A percentile compares a stretch with the other conserved stretches of the same genome.
Conservation (phyloP, 2,888 invertebrate species). For the Maniola hyperantus region DNA sequence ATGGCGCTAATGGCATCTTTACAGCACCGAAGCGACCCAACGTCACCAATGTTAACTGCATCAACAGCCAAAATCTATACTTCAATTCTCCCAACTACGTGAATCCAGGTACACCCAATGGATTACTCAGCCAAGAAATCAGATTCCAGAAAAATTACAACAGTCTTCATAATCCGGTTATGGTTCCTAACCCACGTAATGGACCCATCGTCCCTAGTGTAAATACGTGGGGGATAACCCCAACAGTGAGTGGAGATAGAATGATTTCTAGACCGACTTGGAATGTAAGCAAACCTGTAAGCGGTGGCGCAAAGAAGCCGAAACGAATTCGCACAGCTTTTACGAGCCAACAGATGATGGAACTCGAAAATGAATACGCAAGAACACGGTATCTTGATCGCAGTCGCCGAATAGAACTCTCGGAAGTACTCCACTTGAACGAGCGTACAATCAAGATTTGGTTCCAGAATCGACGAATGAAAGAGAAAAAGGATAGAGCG, state of each 20-base stretch:
- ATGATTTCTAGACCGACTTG: constrained; percentile 35
- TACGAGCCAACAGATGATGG: constrained; percentile 88
- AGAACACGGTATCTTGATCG: constrained; percentile 87
- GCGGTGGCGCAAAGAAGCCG: constrained; percentile 53
- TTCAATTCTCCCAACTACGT: constrained; percentile 21
- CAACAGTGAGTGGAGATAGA: constrained; percentile 29
- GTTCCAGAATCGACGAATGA: constrained; percentile 93
- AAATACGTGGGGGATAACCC: constrained; percentile 36
- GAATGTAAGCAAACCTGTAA: constrained; percentile 43
- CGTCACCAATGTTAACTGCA: constrained; percentile 1
- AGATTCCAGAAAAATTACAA: constrained; percentile 26
- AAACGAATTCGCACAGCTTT: constrained; percentile 91
- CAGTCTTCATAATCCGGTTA: constrained; percentile 16
- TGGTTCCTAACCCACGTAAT: constrained; percentile 15
- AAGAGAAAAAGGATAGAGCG: constrained; percentile 84
- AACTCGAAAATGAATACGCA: constrained; percentile 89
- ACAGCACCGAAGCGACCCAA: constrained; percentile 19
- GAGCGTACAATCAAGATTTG: constrained; percentile 87
- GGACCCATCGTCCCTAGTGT: constrained; percentile 8
- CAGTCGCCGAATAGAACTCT: constrained; percentile 86
- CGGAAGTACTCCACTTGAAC: constrained; percentile 48
- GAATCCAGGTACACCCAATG: constrained; percentile 19
- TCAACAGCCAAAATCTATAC: constrained; percentile 17
- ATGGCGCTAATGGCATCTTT: constrained; percentile 10
- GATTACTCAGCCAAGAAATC: constrained; percentile 26